Percentiles rank a stretch among this genome's conserved stretches.
Conservation (phyloP, 1,140 invertebrate genomes). For the Teleopsis dalmanni region DNA sequence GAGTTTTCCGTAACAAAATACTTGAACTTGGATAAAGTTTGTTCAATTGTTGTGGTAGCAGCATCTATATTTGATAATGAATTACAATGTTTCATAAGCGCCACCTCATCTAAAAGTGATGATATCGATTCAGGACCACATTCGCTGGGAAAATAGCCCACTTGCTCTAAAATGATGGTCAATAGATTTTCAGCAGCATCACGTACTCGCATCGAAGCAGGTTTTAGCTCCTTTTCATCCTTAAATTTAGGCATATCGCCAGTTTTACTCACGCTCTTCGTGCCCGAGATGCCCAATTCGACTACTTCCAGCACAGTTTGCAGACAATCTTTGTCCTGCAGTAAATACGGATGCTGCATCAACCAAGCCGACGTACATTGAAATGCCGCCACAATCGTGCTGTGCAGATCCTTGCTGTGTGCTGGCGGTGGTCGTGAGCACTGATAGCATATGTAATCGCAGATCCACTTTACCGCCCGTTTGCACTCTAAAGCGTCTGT, state of each 20-base stretch:
- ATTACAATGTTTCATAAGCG: conserved; percentile 72
- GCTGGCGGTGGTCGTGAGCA: conserved; percentile 89
- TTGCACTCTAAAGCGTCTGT: conserved; percentile 79
- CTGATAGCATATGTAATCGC: conserved; percentile 94
- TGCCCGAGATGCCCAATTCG: conserved; percentile 94
- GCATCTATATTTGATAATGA: conserved; percentile 44
- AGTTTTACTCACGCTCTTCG: conserved; percentile 79
- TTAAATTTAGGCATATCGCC: conserved; percentile 87
- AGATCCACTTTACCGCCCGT: conserved; percentile 94
- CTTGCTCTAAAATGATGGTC: conserved; percentile 85
- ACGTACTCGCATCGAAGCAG: conserved; percentile 89
- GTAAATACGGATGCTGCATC: conserved; percentile 74
- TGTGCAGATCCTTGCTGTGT: conserved; percentile 97
- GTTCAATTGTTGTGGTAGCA: conserved; percentile 24
- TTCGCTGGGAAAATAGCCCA: conserved; percentile 75
- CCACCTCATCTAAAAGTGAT: conserved; percentile 81
- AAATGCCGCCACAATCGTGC: conserved; percentile 92
- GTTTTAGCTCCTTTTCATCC: conserved; percentile 91
- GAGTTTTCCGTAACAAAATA: conserved; percentile 90
- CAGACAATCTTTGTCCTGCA: conserved; percentile 87
- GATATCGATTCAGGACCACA: conserved; percentile 78
- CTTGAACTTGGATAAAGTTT: conserved; percentile 55
- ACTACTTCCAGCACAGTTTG: conserved; percentile 91
- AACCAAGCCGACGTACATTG: conserved; percentile 88
- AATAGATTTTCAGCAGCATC: conserved; percentile 91